phyloP scores from a whole-genome alignment of 2,888 invertebrate species.

The Erpobdella octoculata region DNA sequence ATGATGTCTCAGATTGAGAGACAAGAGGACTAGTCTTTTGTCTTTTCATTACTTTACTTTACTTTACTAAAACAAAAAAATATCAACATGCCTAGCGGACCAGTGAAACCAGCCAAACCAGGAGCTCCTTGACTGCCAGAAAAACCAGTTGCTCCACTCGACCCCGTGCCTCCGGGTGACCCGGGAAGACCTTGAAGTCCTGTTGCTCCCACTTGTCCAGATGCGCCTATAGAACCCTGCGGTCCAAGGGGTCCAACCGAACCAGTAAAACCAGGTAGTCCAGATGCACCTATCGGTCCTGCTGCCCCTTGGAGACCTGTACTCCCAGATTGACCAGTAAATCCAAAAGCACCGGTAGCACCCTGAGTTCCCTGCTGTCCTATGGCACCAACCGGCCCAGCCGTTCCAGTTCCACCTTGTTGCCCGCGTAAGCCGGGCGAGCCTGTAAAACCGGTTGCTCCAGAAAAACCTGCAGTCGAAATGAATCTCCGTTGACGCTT shows the following conservation, averaged over 20 bases:
- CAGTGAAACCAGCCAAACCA: conserved; percentile 7
- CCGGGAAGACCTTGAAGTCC: conserved; percentile 1
- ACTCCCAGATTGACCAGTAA: conserved; percentile 1
- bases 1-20: too few relatives aligned
- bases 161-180: neutral
- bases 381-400: neutral
- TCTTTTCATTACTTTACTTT: neutral
- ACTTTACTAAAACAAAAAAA: neutral
- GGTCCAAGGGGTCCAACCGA: conserved; percentile 9
- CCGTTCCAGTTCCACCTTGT: neutral
- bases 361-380: conserved; percentile 11
- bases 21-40: too few relatives aligned
- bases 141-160: neutral
- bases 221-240: conserved; percentile 5
- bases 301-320: neutral
- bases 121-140: conserved; percentile 1
- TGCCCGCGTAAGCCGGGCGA: conserved; percentile 18
- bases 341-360: conserved; percentile 24
- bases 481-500: neutral
- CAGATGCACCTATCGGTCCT: conserved; percentile 1
- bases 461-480: conserved; percentile 29
- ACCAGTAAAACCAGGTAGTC: neutral
- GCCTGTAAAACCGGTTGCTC: conserved; percentile 29
- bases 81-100: neutral
- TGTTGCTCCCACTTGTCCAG: conserved; percentile 2